A percentile compares a stretch with the other conserved stretches of the same genome.
These are phyloP conservation scores for Capromys pilorides DNA, from an alignment of 2,797 vertebrate genomes.

Conservation along the genomic window DNA sequence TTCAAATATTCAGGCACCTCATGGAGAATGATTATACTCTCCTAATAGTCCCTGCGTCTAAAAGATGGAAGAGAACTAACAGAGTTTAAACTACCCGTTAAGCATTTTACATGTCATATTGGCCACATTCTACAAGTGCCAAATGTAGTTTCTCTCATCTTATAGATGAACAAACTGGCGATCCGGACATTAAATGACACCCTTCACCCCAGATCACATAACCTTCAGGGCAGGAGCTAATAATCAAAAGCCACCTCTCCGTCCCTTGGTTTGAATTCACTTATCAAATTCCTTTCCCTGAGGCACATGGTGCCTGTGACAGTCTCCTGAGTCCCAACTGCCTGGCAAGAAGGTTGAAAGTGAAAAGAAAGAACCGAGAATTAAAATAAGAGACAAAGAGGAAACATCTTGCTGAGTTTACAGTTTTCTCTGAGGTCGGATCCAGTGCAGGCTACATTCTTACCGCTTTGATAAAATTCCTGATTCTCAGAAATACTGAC, in stretches of 20 bases:
- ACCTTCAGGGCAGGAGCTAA: not conserved
- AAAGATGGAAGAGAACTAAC: not conserved
- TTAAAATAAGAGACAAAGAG: constrained; percentile 52
- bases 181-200: constrained; percentile 32
- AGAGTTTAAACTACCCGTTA: not conserved
- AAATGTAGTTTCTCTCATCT: constrained; percentile 16
- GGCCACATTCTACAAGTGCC: not conserved
- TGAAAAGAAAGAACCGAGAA: constrained; percentile 46
- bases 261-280: not conserved
- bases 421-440: constrained; percentile 64
- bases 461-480: constrained; percentile 76
- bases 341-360: constrained; percentile 45
- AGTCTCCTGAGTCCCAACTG: not conserved
- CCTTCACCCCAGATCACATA: not conserved
- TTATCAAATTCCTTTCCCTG: constrained; percentile 41
- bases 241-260: constrained; percentile 39
- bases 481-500: constrained; percentile 78
- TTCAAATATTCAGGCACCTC: constrained; percentile 37
- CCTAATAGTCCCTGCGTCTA: not conserved
- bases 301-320: not conserved
- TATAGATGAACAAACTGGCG: constrained; percentile 35
- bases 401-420: constrained; percentile 68
- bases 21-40: not conserved
- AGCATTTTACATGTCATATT: not conserved
- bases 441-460: constrained; percentile 54